Conservation (phyloP, 30 jellyfish, hydroid and myxozoan species). For the Phacellophora camtschatica region DNA sequence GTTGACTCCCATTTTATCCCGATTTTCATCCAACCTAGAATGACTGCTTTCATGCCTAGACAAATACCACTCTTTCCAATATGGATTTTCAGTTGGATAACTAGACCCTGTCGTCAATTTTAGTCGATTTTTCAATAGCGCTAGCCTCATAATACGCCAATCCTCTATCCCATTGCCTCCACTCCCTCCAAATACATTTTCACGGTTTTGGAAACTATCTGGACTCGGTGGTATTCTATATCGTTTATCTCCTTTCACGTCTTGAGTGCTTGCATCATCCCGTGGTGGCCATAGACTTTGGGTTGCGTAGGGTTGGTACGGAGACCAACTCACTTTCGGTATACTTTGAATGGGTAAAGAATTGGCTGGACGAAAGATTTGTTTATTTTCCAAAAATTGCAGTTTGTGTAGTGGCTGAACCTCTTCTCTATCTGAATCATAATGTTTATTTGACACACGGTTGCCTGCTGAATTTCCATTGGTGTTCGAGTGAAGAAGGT, state of each 20-base stretch:
- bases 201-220: neutral
- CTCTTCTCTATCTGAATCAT: neutral
- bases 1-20: neutral
- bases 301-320: neutral
- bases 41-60: neutral
- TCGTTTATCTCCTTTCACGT: constrained; percentile 43
- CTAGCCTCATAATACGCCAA: constrained; percentile 52
- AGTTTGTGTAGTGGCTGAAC: neutral
- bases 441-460: neutral
- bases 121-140: constrained; percentile 35
- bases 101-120: constrained; percentile 62
- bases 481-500: neutral
- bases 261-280: neutral
- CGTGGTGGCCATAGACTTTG: neutral
- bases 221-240: constrained; percentile 65
- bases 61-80: constrained; percentile 49
- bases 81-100: constrained; percentile 58
- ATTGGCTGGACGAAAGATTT: neutral
- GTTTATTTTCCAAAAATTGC: neutral
- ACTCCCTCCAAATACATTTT: constrained; percentile 31
- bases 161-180: constrained; percentile 38
- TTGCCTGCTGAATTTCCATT: neutral
- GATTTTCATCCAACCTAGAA: neutral
- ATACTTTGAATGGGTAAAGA: neutral
- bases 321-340: neutral